Evolutionary conservation across 2,888 invertebrate species (phyloP).

Genomic region (Acleris emargana): DNA sequence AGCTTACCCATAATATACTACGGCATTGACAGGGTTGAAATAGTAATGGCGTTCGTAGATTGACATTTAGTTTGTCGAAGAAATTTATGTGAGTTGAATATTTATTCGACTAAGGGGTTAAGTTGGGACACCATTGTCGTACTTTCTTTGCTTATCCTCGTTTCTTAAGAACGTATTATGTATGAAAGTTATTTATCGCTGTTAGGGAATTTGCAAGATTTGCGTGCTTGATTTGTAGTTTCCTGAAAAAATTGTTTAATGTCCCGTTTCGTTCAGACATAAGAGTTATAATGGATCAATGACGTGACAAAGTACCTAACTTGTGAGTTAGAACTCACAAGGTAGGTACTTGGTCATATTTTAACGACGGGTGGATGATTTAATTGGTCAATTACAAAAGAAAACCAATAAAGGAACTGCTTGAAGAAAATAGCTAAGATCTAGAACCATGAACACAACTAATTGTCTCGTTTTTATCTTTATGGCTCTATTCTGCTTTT

Average conservation of each 20-base stretch:
- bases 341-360: too few relatives aligned
- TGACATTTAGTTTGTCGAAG: constrained; percentile 82
- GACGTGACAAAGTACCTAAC: too few relatives aligned
- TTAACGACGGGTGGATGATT: too few relatives aligned
- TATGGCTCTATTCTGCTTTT: too few relatives aligned
- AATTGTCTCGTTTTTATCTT: too few relatives aligned
- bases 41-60: constrained; percentile 74
- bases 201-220: constrained; percentile 38
- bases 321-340: too few relatives aligned
- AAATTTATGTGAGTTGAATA: constrained; percentile 81
- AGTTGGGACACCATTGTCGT: constrained; percentile 61
- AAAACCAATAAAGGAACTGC: too few relatives aligned
- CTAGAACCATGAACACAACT: too few relatives aligned
- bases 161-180: constrained; percentile 46
- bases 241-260: not conserved
- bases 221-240: constrained; percentile 27
- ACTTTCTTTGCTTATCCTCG: constrained; percentile 44
- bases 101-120: constrained; percentile 81
- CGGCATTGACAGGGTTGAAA: constrained; percentile 9
- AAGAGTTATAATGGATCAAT: too few relatives aligned
- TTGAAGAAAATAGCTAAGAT: too few relatives aligned
- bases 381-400: too few relatives aligned
- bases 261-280: too few relatives aligned
- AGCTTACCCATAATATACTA: not conserved
- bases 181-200: constrained; percentile 55